Evolutionary conservation across 2,113 vertebrate species (phyloP), one percentile per base, ranked within the genome.

Genomic region (Callipepla squamata): DNA sequence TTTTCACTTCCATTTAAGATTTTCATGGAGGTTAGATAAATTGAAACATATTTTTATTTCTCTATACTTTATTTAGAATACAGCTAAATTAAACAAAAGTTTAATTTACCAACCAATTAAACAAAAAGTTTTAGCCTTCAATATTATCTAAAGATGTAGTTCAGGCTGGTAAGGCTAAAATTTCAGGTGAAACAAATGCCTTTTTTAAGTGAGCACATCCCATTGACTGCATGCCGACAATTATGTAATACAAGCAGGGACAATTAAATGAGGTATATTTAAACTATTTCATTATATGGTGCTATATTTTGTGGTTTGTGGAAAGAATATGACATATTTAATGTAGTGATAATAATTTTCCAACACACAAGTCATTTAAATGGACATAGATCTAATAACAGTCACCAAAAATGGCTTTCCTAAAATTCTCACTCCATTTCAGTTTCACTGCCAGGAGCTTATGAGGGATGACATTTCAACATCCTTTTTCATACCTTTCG

Each of bases 351-450:
- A 94, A 89, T 75, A 87, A 90, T 93, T 95, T 93, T 85, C 80
- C 76, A 91, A 47, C 68, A 85, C 72, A 89, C 50, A 75, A 91
- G 72, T 92, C 50, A 84, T 88, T 93, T 82, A 90, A 93, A 91
- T 83, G 13, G 42, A 93, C 79, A 82, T 53, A 76, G 30, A 80
- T 91, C 21, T 76, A 87, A 62, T 57, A 82, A 55, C 8, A 89
- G n/a, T 66, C 93, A 91, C 75, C 59, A 88, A 74, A 87, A 90
- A 34, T 83, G 57, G 5, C 13, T 90, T 87, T 89, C 42, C 61
- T 92, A 70, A 93, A 91, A 81, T 16, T 74, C 1, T 2, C 48
- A 38, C 34, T 87, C 42, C 28, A 25, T 76, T 94, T 80, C 72
- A 25, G 28, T 91, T 94, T 90, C 79, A 63, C 12, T 63, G 68